A percentile compares a stretch with the other conserved stretches of the same genome.
Evolutionary conservation across 2,797 vertebrate species (phyloP).

Genomic region (Macroramphosus scolopax): DNA sequence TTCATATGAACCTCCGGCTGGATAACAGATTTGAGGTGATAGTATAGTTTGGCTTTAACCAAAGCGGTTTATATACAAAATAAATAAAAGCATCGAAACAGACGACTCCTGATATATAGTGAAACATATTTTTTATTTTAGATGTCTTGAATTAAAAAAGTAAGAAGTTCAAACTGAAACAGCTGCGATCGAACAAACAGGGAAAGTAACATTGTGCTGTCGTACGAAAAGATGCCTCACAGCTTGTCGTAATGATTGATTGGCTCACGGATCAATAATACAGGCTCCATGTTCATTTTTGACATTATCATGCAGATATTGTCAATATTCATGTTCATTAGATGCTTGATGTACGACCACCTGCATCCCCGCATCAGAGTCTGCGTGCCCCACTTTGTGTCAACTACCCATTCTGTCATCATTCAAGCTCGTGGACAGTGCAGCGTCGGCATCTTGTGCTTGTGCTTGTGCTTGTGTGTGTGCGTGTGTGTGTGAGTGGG

Average conservation of each 20-base stretch:
- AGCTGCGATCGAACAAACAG: too few species aligned
- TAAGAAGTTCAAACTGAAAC: too few species aligned
- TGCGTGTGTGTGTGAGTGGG: conserved; percentile 30
- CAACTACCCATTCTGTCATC: conserved; percentile 45
- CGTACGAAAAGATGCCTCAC: not conserved
- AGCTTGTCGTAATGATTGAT: conserved; percentile 38
- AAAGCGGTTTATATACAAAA: too few species aligned
- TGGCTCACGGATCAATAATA: conserved; percentile 34
- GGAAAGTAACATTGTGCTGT: not conserved
- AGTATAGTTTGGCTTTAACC: too few species aligned
- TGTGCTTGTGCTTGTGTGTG: conserved; percentile 25
- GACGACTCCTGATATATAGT: too few species aligned
- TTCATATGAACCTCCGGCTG: too few species aligned
- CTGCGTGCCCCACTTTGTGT: conserved; percentile 46
- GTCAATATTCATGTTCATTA: conserved; percentile 42
- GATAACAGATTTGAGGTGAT: too few species aligned
- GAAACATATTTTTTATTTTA: too few species aligned
- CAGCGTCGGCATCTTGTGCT: conserved; percentile 40
- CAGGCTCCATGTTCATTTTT: conserved; percentile 16
- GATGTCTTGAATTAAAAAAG: too few species aligned
- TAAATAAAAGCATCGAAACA: too few species aligned
- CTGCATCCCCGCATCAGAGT: conserved; percentile 15
- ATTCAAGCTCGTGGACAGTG: conserved; percentile 44
- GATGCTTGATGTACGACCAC: conserved; percentile 16
- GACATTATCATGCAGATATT: conserved; percentile 3